Conservation (phyloP, 2,797 vertebrate genomes). For the Malurus leucopterus region DNA sequence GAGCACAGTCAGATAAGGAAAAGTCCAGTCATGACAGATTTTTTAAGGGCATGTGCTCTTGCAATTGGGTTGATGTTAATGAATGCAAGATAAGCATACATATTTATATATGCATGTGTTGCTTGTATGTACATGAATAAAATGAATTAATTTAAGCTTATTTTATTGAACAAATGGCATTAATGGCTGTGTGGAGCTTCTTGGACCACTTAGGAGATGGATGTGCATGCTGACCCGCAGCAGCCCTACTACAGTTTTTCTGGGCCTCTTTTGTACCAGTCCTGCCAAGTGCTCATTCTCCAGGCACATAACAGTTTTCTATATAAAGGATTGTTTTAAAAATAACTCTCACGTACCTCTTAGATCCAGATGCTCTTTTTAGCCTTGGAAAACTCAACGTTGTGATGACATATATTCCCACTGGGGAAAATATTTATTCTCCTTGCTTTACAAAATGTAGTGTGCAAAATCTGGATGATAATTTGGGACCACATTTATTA, state of each 20-base stretch:
- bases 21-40: neutral
- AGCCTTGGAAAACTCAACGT: neutral
- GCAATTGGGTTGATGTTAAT: neutral
- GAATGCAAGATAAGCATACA: neutral
- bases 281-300: neutral
- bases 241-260: neutral
- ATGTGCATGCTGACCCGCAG: neutral
- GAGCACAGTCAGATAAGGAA: neutral
- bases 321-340: slow-evolving; percentile 36
- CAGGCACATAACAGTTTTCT: neutral
- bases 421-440: neutral
- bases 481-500: neutral
- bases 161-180: neutral
- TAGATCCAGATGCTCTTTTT: slow-evolving; percentile 2
- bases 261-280: neutral
- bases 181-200: neutral
- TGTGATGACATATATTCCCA: slow-evolving; percentile 8
- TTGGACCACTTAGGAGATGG: neutral
- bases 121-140: neutral
- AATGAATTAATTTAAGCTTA: neutral
- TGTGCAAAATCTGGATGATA: neutral
- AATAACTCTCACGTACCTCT: slow-evolving; percentile 23
- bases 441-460: neutral
- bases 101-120: neutral
- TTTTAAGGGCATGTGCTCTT: neutral